phyloP scores from a whole-genome alignment of 2,888 invertebrate genomes.

The Stratiomys singularior region DNA sequence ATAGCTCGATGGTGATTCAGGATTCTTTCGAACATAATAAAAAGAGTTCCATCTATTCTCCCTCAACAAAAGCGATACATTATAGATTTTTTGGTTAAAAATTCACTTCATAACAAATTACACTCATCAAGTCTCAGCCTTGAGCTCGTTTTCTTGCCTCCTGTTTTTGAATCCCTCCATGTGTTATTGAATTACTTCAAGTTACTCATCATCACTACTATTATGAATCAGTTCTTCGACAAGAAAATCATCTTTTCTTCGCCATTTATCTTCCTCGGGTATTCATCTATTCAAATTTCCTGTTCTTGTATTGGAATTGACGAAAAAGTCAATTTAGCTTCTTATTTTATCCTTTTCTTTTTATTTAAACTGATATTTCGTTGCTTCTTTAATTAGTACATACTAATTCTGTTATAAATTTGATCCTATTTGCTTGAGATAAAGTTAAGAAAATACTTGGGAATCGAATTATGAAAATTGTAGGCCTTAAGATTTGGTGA shows the following conservation, averaged over 20 bases:
- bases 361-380: too few relatives aligned
- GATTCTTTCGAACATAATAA: not conserved
- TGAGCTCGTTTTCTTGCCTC: slow-evolving; percentile 19
- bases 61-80: not conserved
- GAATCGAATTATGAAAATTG: not conserved
- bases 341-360: not conserved
- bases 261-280: not conserved
- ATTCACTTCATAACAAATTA: not conserved
- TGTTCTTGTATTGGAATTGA: slow-evolving; percentile 13
- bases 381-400: not conserved
- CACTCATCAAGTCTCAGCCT: not conserved
- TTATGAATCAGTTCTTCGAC: slow-evolving; percentile 1
- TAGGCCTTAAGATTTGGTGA: too few relatives aligned
- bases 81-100: not conserved
- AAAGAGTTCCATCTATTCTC: not conserved
- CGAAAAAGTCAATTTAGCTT: not conserved
- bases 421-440: slow-evolving; percentile 8
- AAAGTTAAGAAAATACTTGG: not conserved
- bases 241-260: not conserved
- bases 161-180: not conserved
- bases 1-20: not conserved
- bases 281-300: not conserved
- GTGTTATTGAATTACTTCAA: slow-evolving; percentile 26
- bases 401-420: slow-evolving; percentile 27
- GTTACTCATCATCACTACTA: slow-evolving; percentile 32